These are phyloP conservation scores for Drosophila seguyi DNA, from an alignment of 1,140 invertebrate species.

Conservation along the genomic window DNA sequence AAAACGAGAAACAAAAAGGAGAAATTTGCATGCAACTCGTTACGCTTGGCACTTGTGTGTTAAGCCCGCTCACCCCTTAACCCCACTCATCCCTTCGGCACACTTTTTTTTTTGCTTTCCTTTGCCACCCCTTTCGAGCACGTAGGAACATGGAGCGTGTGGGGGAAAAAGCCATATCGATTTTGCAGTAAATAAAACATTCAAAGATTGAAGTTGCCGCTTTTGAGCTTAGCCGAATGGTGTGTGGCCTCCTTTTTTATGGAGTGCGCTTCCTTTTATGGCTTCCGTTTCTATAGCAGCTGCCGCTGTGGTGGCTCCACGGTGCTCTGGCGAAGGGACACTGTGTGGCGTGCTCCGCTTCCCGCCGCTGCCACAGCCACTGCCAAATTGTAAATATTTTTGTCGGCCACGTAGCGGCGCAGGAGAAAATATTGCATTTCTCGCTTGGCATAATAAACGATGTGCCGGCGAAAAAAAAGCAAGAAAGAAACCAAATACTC, in stretches of 20 bases:
- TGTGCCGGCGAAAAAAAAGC: constrained; percentile 63
- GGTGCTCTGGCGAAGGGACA: constrained; percentile 38
- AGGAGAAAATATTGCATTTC: constrained; percentile 83
- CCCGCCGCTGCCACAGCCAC: constrained; percentile 13
- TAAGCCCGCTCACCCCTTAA: constrained; percentile 58
- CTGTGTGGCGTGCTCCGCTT: constrained; percentile 45
- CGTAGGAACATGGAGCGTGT: constrained; percentile 20
- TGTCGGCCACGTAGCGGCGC: constrained; percentile 80
- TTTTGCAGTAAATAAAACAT: constrained; percentile 83
- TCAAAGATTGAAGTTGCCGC: constrained; percentile 82
- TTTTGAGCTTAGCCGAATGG: constrained; percentile 82
- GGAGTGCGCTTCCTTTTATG: constrained; percentile 81
- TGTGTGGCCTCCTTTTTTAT: constrained; percentile 80
- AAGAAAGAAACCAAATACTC: constrained; percentile 18
- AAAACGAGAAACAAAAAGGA: constrained; percentile 40
- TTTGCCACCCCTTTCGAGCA: constrained; percentile 16
- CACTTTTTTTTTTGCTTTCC: neutral
- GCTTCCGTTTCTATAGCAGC: constrained; percentile 68
- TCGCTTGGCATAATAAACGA: constrained; percentile 82
- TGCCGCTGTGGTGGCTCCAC: constrained; percentile 57
- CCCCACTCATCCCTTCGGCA: constrained; percentile 2
- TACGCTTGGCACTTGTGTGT: constrained; percentile 80
- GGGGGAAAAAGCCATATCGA: constrained; percentile 74
- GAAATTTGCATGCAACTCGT: constrained; percentile 82
- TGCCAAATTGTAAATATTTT: constrained; percentile 83